Percentiles rank a stretch among this genome's conserved stretches.
Conservation (phyloP, 2,113 vertebrate species). For the Regulus satrapa region DNA sequence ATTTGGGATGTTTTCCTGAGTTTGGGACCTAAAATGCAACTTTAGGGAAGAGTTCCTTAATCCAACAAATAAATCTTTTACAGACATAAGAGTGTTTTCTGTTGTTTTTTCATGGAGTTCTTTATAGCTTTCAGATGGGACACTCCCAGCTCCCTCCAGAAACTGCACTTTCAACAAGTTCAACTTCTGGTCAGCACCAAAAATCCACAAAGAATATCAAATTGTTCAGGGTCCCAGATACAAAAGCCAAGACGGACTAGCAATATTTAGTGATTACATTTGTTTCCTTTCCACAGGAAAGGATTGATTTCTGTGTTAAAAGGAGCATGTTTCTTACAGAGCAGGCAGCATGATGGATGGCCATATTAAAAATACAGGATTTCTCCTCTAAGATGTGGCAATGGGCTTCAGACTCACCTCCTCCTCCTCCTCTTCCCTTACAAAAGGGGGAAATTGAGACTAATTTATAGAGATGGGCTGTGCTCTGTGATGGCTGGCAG, state of each 20-base stretch:
- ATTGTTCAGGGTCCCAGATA: background rate
- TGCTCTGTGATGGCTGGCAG: background rate
- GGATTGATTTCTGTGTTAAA: background rate
- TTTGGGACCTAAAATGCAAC: background rate
- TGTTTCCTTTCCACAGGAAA: constrained; percentile 2
- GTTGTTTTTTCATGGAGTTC: constrained; percentile 1
- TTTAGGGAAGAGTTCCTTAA: background rate
- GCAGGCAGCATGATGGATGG: background rate
- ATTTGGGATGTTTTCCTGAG: background rate
- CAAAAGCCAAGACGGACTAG: background rate
- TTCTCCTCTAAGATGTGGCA: background rate
- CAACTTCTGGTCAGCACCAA: constrained; percentile 26
- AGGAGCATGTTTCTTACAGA: background rate
- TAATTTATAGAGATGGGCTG: background rate
- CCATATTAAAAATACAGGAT: background rate
- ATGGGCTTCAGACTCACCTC: background rate
- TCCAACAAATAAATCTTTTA: constrained; percentile 47
- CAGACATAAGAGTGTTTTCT: background rate
- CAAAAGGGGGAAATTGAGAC: background rate
- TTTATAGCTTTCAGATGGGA: constrained; percentile 58
- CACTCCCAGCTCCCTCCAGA: constrained; percentile 33
- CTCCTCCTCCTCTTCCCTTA: background rate
- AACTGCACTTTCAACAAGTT: constrained; percentile 33
- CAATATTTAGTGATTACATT: background rate
- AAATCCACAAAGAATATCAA: background rate